Evolutionary conservation across 2,888 invertebrate species (phyloP), one percentile per base, ranked within the genome.

Genomic region (Pharmacophagus antenor): DNA sequence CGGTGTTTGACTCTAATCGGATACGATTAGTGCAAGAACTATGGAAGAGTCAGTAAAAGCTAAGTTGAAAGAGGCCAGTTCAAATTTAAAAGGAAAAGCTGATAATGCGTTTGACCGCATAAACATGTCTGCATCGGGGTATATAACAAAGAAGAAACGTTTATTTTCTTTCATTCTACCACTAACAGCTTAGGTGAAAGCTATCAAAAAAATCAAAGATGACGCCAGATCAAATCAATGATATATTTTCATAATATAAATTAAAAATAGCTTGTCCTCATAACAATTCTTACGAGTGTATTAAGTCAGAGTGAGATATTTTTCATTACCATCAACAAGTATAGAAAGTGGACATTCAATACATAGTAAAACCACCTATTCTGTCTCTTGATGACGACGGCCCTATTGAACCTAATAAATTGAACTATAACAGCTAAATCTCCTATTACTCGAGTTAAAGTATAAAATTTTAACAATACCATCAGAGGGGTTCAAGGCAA

Each of bases 261-360:
- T 25, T 25, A 25, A 61, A 56, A 50, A 70, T 70, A 68, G 66
- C 67, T 21, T 71, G 71, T 62, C 54, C 69, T 65, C 68, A 70
- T 61, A 66, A 62, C 63, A 57, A 69, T 62, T 69, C 70, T 51
- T 70, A 68, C 62, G 70, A 25, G n/a, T n/a, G n/a, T n/a, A n/a
- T n/a, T n/a, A n/a, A n/a, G n/a, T n/a, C n/a, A n/a, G n/a, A n/a
- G n/a, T n/a, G n/a, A n/a, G n/a, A n/a, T n/a, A n/a, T n/a, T n/a
- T n/a, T n/a, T n/a, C n/a, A n/a, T n/a, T n/a, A n/a, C n/a, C n/a
- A n/a, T n/a, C n/a, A n/a, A n/a, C n/a, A n/a, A n/a, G n/a, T n/a
- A n/a, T n/a, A n/a, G n/a, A n/a, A n/a, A n/a, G n/a, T n/a, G n/a
- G n/a, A n/a, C n/a, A n/a, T n/a, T n/a, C n/a, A n/a, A n/a, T n/a